These are phyloP conservation scores for Cryptus armator DNA, from an alignment of 2,888 invertebrate genomes.

Conservation along the genomic window DNA sequence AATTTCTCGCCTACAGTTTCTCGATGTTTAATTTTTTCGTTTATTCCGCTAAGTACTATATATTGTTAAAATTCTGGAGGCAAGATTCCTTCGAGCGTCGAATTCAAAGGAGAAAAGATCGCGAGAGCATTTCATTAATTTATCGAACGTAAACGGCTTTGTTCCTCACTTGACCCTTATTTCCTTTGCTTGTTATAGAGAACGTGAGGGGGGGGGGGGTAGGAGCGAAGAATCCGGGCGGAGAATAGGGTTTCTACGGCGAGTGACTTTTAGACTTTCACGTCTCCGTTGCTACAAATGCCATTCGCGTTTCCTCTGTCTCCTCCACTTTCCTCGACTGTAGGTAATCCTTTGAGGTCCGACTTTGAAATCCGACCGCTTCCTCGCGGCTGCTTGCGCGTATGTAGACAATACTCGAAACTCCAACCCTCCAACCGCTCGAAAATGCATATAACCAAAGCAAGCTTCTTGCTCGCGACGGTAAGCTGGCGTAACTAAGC, in stretches of 20 bases:
- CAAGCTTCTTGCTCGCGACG: not conserved
- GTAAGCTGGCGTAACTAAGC: conserved; percentile 19
- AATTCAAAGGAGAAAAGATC: not conserved
- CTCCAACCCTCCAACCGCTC: not conserved
- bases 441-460: not conserved
- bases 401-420: too few species aligned
- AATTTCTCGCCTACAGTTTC: too few species aligned
- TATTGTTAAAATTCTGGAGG: not conserved
- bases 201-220: not conserved
- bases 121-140: conserved; percentile 1
- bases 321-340: conserved; percentile 18
- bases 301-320: not conserved
- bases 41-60: not conserved
- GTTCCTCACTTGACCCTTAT: conserved; percentile 25
- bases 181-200: conserved; percentile 32
- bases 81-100: not conserved
- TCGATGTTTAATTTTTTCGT: not conserved
- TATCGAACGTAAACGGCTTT: conserved; percentile 27
- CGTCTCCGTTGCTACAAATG: not conserved
- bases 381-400: conserved; percentile 1
- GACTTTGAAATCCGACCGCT: conserved; percentile 45
- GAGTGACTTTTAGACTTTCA: conserved; percentile 3
- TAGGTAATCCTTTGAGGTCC: conserved; percentile 50
- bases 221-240: conserved; percentile 23
- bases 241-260: conserved; percentile 18